A percentile compares a stretch with the other conserved stretches of the same genome.
Conservation (phyloP, 2,888 invertebrate genomes). For the Holacanthella duospinosa region DNA sequence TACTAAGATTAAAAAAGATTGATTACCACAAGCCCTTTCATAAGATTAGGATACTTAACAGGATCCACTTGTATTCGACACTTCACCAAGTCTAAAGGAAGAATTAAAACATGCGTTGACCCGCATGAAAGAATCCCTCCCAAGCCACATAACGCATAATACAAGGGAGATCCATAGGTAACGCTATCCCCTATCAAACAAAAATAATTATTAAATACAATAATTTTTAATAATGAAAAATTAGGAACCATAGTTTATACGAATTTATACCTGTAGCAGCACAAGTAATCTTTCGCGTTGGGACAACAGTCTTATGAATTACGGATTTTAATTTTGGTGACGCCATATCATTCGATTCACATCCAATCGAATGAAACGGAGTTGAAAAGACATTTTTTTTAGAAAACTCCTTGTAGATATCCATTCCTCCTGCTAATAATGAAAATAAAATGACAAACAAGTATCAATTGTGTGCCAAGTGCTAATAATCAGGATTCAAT, state of each 20-base stretch:
- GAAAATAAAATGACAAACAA: no score
- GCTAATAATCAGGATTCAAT: no score
- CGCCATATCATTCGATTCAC: background rate
- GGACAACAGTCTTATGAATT: background rate
- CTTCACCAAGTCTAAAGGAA: slow-evolving; percentile 92
- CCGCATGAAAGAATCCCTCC: slow-evolving; percentile 84
- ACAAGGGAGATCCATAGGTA: slow-evolving; percentile 79
- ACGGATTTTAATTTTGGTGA: background rate
- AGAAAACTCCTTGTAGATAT: no score
- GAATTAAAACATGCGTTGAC: slow-evolving; percentile 70
- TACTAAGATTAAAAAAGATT: no score
- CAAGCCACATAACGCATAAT: slow-evolving; percentile 82
- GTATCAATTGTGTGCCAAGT: no score
- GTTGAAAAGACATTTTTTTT: background rate
- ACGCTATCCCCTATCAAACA: slow-evolving; percentile 8
- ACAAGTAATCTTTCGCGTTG: slow-evolving; percentile 12
- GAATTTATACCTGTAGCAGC: slow-evolving; percentile 6
- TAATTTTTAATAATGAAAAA: background rate
- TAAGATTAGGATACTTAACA: slow-evolving; percentile 76
- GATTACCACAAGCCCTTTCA: slow-evolving; percentile 60
- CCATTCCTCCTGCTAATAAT: no score
- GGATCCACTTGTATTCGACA: slow-evolving; percentile 87
- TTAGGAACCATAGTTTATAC: background rate
- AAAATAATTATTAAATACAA: background rate
- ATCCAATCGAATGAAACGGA: background rate